Evolutionary conservation across 2,888 invertebrate genomes (phyloP), one percentile per base, ranked within the genome.

Genomic region (Criorhina ranunculi): DNA sequence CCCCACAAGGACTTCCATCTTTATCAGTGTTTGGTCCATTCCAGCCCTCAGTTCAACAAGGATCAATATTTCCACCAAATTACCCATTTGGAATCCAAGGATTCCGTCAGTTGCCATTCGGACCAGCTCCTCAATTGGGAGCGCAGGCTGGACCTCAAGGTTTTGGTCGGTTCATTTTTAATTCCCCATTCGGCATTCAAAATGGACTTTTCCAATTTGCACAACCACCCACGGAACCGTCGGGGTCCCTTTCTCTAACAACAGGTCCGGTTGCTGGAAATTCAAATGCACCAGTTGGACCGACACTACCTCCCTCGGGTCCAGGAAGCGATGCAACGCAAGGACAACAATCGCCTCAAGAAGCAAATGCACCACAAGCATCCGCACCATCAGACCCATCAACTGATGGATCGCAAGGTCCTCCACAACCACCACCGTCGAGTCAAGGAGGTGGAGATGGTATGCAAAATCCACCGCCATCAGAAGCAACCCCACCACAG

Each of bases 71-170:
- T 12, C 85, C 79, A 53, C 17, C 40, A 11, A 85, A 85, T 49
- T 85, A 64, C 64, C 76, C 79, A 49, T 85, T 85, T 9, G 80
- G 85, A 40, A 31, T 66, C 1, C 80, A 79, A 53, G 24, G 79
- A 8, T 76, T 76, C 49, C 55, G 69, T 3, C 79, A 79, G 8
- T 35, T 76, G n/a, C 85, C 85, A 7, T 85, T 85, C 44, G 75
- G 79, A 9, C 85, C 85, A 5, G 53, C 85, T 2, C 85, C 85
- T 8, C 64, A 64, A 7, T n/a, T 85, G 0, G 76, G 75, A 29
- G 75, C 85, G 12, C 85, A 85, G 4, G 85, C 85, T 37, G 79
- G 85, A 5, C 85, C 79, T 0, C 73, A 85, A 19, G 11, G 31
- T n/a, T n/a, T n/a, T 24, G 46, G 46, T 8, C 35, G 55, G 0